Percentiles rank a stretch among this genome's conserved stretches.
phyloP scores from a whole-genome alignment of 2,888 invertebrate species.

The Drosophila pseudotakahashii region DNA sequence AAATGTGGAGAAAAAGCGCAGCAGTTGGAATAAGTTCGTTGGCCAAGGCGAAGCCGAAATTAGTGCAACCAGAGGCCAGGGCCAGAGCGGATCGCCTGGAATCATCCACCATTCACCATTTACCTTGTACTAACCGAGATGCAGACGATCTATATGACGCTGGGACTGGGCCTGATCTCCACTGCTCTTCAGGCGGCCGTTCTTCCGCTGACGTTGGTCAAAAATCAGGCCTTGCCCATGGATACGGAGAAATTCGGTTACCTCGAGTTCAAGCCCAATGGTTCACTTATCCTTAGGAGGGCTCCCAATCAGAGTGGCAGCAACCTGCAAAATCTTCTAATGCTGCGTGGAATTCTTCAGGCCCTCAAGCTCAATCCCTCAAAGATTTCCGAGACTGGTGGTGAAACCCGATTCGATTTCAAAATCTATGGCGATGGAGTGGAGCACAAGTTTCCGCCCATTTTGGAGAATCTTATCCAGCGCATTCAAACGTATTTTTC shows the following conservation, averaged over 20 bases:
- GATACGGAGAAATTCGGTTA: constrained; percentile 62
- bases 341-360: constrained; percentile 68
- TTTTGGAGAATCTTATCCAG: constrained; percentile 89
- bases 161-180: constrained; percentile 29
- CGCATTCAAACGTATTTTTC: constrained; percentile 89
- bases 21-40: constrained; percentile 63
- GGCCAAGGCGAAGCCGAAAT: constrained; percentile 48
- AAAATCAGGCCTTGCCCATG: constrained; percentile 8
- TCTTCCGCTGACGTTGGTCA: constrained; percentile 44
- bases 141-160: constrained; percentile 39
- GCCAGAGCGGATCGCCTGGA: constrained; percentile 42
- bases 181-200: constrained; percentile 48
- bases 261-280: constrained; percentile 74
- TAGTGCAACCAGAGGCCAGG: constrained; percentile 67
- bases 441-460: constrained; percentile 87
- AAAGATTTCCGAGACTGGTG: constrained; percentile 8
- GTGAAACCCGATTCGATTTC: constrained; percentile 54
- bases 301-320: constrained; percentile 45
- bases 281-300: constrained; percentile 63
- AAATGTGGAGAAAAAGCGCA: constrained; percentile 52
- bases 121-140: constrained; percentile 20
- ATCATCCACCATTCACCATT: background rate
- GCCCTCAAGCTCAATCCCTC: constrained; percentile 49
- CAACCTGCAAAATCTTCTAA: constrained; percentile 60
- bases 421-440: constrained; percentile 83